Base-by-base conservation (phyloP, 2,113 vertebrate genomes). In the Varanus salvator region DNA sequence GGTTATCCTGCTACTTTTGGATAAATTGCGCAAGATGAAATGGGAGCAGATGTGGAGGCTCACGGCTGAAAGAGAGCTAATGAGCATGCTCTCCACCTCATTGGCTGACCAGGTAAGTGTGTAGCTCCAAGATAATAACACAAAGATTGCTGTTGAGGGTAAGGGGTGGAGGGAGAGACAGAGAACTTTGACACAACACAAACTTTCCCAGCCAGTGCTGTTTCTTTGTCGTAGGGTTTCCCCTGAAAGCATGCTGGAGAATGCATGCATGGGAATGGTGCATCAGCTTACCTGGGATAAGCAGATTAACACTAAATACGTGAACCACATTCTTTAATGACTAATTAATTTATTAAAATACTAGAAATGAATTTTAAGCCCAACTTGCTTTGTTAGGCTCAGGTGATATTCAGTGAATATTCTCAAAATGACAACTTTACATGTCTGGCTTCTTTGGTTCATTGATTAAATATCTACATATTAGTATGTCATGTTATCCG, bases 1-100 rank as follows among this genome's bases (percentile, higher is more conserved):
- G 23, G 99, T 99, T 92, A 99, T 99, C 95, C 91, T 99, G 91
- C 97, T 99, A 87, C 98, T 99, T 68, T 95, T 99, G 4, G 99
- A 99, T 93, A 98, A 98, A 91, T 95, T 99, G 38, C 96, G 99
- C 92, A 99, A 99, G 96, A 98, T 99, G 96, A 98, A 99, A 74
- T 99, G 99, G 99, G 99, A 99, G 91, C 99, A 99, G 97, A 99
- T 99, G 99, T 99, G 99, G 99, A 97, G 99, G 74, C 96, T 99
- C 90, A 99, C 99, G 0, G 99, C 99, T 0, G 99, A 99, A 95
- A 96, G 99, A 66, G 99, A 99, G 90, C 97, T 99, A 48, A 99
- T 99, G 99, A 98, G 98, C 95, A 99, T 99, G 99, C 96, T 99
- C 0, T 99, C 99, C 80, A 99, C 99, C 2, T 99, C 99, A 5